Conservation (phyloP, 2,113 vertebrate species). For the Xyliphius kryptos region DNA sequence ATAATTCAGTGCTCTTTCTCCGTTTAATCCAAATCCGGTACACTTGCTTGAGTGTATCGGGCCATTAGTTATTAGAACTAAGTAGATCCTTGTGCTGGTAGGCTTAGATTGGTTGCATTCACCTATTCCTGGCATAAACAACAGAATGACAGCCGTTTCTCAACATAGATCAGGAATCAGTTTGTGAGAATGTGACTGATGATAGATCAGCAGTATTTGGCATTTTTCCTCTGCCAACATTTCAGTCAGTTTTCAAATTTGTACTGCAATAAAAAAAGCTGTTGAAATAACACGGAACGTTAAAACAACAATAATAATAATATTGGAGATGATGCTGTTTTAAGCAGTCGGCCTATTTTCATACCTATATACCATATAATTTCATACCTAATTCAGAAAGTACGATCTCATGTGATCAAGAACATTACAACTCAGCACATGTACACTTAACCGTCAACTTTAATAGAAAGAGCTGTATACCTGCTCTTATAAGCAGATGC, state of each 20-base stretch:
- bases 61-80: conserved; percentile 38
- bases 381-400: too few species aligned
- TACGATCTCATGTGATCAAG: too few species aligned
- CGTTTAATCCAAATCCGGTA: conserved; percentile 57
- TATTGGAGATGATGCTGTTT: too few species aligned
- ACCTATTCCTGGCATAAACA: conserved; percentile 15
- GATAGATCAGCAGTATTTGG: conserved; percentile 12
- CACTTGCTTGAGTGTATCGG: conserved; percentile 39
- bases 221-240: conserved; percentile 1
- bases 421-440: too few species aligned
- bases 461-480: too few species aligned
- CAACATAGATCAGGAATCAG: conserved; percentile 17
- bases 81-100: conserved; percentile 2
- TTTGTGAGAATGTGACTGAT: conserved; percentile 17
- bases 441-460: too few species aligned
- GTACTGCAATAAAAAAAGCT: background rate
- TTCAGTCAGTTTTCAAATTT: conserved; percentile 12
- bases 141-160: conserved; percentile 13
- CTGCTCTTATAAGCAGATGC: too few species aligned
- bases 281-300: background rate
- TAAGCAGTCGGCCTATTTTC: too few species aligned
- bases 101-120: conserved; percentile 14
- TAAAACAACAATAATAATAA: too few species aligned
- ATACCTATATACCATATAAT: too few species aligned
- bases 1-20: conserved; percentile 54